Base-by-base conservation (phyloP, 2,888 invertebrate species). In the Julus scandinavius region DNA sequence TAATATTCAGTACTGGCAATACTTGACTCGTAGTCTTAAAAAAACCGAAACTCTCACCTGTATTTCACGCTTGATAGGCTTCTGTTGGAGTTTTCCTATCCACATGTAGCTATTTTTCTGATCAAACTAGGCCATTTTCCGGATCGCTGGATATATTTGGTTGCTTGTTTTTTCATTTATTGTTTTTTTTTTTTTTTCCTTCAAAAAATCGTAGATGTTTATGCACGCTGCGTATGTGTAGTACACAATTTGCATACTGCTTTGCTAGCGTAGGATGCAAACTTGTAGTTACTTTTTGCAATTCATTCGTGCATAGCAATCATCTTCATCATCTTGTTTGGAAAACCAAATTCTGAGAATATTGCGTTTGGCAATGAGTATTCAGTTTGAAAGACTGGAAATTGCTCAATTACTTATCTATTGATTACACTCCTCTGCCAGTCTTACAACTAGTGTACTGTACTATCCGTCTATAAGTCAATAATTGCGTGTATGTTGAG, bases 81-180 rank as follows among this genome's bases (percentile, higher is more conserved):
- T 29, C 9, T 11, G 6, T 72, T 72, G 6, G 29, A 29, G 29
- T 72, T 72, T 54, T 20, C n/a, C 72, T 11, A 29, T 72, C n/a
- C 29, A 9, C 29, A n/a, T 72, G 29, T 7, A 29, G 72, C n/a
- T 29, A 29, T n/a, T 6, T 72, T 29, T 29, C 72, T 72, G 72
- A 72, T 72, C 72, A 11, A 72, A 72, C 72, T 6, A 72, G 72
- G 72, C 20, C 72, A 72, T 72, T 72, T 72, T 72, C 72, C 72
- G 29, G 29, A 29, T 72, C 72, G 29, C 29, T 29, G 72, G 72
- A 72, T 72, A 9, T 9, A 72, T 72, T 72, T 29, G 72, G 9
- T 72, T 9, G 29, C 63, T n/a, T 20, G n/a, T n/a, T n/a, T n/a
- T n/a, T n/a, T n/a, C n/a, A n/a, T n/a, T n/a, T n/a, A n/a, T n/a